Percentiles rank a stretch among this genome's conserved stretches.
Conservation (phyloP, 2,113 vertebrate species). For the Phyllopteryx taeniolatus region DNA sequence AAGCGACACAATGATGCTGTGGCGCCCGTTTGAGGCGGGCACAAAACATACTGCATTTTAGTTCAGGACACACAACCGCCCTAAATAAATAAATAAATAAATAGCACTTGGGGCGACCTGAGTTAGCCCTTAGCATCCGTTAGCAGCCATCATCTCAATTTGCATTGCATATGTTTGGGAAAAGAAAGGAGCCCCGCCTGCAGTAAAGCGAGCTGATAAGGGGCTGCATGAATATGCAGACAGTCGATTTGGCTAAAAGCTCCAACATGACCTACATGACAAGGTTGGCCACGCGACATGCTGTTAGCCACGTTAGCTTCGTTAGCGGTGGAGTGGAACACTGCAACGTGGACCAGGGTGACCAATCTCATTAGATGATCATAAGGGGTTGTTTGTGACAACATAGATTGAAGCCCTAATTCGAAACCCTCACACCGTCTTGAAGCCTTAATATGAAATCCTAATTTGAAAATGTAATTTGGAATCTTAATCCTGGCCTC, state of each 20-base stretch:
- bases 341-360: not conserved
- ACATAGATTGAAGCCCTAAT: not conserved
- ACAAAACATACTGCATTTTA: not conserved
- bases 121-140: conserved; percentile 45
- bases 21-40: not conserved
- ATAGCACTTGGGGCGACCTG: conserved; percentile 31
- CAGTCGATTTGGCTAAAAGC: conserved; percentile 66
- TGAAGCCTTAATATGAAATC: not conserved
- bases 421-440: not conserved
- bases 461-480: no score
- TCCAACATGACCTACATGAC: conserved; percentile 74
- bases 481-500: no score
- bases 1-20: not conserved
- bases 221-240: conserved; percentile 70
- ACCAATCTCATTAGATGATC: not conserved
- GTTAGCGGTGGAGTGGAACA: conserved; percentile 58
- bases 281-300: conserved; percentile 68
- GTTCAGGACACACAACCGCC: not conserved
- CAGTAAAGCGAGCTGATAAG: conserved; percentile 47
- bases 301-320: conserved; percentile 52
- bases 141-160: conserved; percentile 67
- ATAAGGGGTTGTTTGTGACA: not conserved
- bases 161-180: conserved; percentile 74
- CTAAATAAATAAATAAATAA: not conserved
- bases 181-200: conserved; percentile 60